Evolutionary conservation across 2,888 invertebrate species (phyloP).

Genomic region (Lordiphosa andalusiaca): DNA sequence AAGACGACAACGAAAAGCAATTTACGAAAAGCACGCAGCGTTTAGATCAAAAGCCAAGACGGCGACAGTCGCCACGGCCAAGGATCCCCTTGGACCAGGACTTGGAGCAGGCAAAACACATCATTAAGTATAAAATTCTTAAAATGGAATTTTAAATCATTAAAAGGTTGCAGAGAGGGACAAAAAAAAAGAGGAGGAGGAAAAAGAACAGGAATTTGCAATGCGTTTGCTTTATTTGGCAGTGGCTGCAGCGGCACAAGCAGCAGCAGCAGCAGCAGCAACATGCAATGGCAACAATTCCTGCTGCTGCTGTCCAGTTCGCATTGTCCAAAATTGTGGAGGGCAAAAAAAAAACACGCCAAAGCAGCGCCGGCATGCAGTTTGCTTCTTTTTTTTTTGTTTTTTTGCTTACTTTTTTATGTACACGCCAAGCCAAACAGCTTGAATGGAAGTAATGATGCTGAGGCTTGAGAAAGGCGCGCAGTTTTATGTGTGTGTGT

Average conservation of each 20-base stretch:
- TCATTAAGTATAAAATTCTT: conserved; percentile 81
- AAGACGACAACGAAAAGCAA: conserved; percentile 72
- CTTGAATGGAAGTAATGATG: conserved; percentile 76
- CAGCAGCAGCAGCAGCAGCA: conserved; percentile 43
- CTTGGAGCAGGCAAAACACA: conserved; percentile 77
- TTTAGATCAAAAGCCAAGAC: conserved; percentile 70
- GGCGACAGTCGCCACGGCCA: conserved; percentile 50
- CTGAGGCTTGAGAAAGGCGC: conserved; percentile 69
- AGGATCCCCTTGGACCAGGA: conserved; percentile 12
- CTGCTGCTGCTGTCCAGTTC: conserved; percentile 33
- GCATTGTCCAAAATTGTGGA: conserved; percentile 43
- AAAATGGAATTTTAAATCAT: conserved; percentile 81
- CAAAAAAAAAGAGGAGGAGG: conserved; percentile 35
- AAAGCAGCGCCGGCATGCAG: conserved; percentile 42
- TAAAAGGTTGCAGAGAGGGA: conserved; percentile 57
- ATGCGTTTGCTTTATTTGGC: conserved; percentile 76
- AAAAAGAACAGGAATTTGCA: conserved; percentile 60
- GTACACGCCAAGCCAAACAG: conserved; percentile 72
- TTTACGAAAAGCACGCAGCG: conserved; percentile 74
- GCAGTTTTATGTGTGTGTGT: conserved; percentile 27
- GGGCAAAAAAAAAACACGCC: conserved; percentile 9
- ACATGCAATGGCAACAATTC: conserved; percentile 59
- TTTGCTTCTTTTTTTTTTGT: too few species aligned
- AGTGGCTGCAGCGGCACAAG: conserved; percentile 48
- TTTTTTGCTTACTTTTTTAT: conserved; percentile 51